These are phyloP conservation scores for Acanthurus leucopareius DNA, from an alignment of 2,797 vertebrate species.

Conservation along the genomic window DNA sequence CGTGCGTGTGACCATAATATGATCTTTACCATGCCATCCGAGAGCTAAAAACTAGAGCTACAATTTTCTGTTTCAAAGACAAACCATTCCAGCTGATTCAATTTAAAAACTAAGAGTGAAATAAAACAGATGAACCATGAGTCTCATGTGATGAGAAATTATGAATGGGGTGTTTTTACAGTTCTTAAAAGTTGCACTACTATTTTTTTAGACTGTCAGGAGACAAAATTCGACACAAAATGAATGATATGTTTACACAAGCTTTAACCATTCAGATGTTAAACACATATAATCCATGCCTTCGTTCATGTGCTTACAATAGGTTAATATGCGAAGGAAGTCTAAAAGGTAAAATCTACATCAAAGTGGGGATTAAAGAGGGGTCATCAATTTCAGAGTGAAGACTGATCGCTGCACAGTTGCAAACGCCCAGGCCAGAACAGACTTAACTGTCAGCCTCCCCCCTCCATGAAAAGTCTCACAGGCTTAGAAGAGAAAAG, in stretches of 20 bases:
- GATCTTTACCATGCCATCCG: conserved; percentile 1
- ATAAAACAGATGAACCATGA: neutral
- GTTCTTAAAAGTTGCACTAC: no score
- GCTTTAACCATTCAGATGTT: neutral
- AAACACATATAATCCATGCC: neutral
- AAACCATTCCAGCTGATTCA: neutral
- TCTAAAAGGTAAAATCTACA: conserved; percentile 33
- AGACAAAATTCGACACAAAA: neutral
- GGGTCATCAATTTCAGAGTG: conserved; percentile 22
- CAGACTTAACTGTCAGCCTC: conserved; percentile 8
- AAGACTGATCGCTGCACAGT: conserved; percentile 25
- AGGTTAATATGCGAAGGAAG: conserved; percentile 8
- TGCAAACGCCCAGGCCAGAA: conserved; percentile 26
- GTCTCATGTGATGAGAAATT: neutral
- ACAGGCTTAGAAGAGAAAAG: no score
- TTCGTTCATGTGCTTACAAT: neutral
- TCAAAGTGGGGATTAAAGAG: conserved; percentile 28
- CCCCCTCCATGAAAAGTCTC: neutral
- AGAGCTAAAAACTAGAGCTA: neutral
- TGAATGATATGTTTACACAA: neutral
- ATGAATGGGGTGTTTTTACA: neutral
- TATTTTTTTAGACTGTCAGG: neutral
- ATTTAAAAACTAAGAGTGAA: neutral
- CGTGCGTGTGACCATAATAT: conserved; percentile 30
- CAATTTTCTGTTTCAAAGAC: neutral